These are phyloP conservation scores for Hippoglossus stenolepis DNA, from an alignment of 2,113 vertebrate species.

Conservation along the genomic window DNA sequence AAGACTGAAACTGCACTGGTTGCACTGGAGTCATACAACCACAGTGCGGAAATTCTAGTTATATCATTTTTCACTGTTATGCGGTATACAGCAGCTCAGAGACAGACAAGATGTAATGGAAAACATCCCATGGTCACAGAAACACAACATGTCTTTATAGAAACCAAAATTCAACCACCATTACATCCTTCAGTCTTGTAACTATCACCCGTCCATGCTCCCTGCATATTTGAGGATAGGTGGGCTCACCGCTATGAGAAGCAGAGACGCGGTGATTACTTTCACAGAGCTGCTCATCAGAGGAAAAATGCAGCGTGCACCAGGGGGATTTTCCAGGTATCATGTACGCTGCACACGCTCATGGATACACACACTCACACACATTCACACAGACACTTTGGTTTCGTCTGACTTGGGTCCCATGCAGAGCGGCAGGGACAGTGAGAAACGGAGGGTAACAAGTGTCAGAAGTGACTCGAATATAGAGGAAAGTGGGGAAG, in stretches of 20 bases:
- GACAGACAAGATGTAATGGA: slow-evolving; percentile 18
- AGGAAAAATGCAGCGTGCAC: slow-evolving; percentile 35
- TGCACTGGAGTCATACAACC: background rate
- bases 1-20: background rate
- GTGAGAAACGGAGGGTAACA: background rate
- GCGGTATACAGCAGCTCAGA: slow-evolving; percentile 18
- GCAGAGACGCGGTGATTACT: slow-evolving; percentile 55
- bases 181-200: slow-evolving; percentile 46
- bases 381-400: background rate
- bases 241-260: slow-evolving; percentile 58
- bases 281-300: slow-evolving; percentile 61
- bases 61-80: background rate
- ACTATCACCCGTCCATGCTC: slow-evolving; percentile 34
- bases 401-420: slow-evolving; percentile 16
- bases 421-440: slow-evolving; percentile 13
- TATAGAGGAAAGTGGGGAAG: slow-evolving; percentile 15
- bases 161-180: slow-evolving; percentile 29
- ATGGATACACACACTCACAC: background rate
- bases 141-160: slow-evolving; percentile 1
- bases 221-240: slow-evolving; percentile 62
- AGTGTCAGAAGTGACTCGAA: slow-evolving; percentile 14
- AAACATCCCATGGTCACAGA: slow-evolving; percentile 31
- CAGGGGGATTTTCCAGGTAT: slow-evolving; percentile 46
- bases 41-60: background rate
- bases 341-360: slow-evolving; percentile 10